phyloP scores from a whole-genome alignment of 2,113 vertebrate genomes.

The Glareola pratincola region DNA sequence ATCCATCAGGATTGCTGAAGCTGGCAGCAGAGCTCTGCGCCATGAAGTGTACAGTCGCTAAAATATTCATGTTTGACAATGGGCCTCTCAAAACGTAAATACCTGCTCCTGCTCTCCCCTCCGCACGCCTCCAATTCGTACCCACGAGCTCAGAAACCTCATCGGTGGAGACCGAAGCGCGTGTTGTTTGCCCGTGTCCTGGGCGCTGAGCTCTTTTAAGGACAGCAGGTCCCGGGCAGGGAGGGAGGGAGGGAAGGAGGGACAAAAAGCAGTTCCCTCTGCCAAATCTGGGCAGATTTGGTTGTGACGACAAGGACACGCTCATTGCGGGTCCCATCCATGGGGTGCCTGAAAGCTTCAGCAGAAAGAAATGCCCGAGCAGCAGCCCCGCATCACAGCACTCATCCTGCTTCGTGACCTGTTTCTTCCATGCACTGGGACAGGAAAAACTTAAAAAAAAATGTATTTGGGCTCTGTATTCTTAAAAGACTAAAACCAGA shows the following conservation, averaged over 20 bases:
- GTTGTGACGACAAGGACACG: not conserved
- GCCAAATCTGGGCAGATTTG: not conserved
- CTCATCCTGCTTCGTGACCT: not conserved
- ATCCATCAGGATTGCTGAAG: conserved; percentile 74
- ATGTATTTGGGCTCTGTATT: not conserved
- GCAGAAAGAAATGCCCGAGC: not conserved
- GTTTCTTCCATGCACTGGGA: not conserved
- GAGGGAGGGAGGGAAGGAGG: not conserved
- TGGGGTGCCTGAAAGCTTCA: not conserved
- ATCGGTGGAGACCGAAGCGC: not conserved
- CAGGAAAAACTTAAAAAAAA: not conserved
- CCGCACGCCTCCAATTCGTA: not conserved
- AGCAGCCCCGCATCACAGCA: not conserved
- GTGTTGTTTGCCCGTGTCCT: accelerated
- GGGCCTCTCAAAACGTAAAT: conserved; percentile 5
- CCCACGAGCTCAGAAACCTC: not conserved
- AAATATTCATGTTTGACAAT: conserved; percentile 37
- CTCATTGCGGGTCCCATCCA: not conserved
- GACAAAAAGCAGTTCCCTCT: not conserved
- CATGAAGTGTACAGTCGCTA: conserved; percentile 35
- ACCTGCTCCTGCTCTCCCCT: not conserved
- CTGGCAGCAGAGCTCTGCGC: conserved; percentile 48
- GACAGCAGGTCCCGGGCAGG: not conserved
- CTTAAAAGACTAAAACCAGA: not conserved
- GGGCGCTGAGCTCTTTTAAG: not conserved